Conservation (phyloP, 2,113 vertebrate species). For the Oryzias celebensis region DNA sequence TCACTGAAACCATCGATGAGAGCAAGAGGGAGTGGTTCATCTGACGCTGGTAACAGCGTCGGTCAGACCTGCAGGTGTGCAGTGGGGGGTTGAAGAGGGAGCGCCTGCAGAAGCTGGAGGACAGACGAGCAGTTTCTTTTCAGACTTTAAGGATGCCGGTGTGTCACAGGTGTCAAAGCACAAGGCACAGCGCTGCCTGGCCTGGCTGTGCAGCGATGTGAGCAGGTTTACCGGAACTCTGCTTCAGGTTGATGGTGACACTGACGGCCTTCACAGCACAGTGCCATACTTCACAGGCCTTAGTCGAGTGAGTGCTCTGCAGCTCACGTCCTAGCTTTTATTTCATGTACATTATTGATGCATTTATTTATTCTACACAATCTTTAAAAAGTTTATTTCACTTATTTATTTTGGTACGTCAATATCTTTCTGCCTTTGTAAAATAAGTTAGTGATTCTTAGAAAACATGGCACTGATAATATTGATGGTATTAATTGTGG, state of each 20-base stretch:
- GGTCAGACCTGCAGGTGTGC: too few species aligned
- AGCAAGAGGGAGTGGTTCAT: conserved; percentile 99
- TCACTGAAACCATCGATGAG: conserved; percentile 97
- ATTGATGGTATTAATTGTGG: conserved; percentile 6
- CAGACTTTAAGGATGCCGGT: conserved; percentile 24
- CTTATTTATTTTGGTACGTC: conserved; percentile 13
- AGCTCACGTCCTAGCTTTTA: not conserved
- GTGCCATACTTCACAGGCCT: not conserved
- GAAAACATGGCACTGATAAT: not conserved
- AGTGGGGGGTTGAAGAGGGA: conserved; percentile 48
- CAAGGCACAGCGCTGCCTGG: conserved; percentile 10
- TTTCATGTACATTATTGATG: not conserved
- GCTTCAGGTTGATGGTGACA: not conserved
- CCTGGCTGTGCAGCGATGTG: not conserved
- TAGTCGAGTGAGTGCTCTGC: not conserved
- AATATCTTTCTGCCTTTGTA: conserved; percentile 1
- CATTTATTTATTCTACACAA: conserved; percentile 4
- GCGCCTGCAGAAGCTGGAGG: conserved; percentile 36
- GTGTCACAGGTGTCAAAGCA: conserved; percentile 22
- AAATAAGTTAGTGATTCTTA: not conserved
- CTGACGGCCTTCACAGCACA: not conserved
- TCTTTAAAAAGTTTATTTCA: conserved; percentile 9
- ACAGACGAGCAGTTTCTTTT: conserved; percentile 22
- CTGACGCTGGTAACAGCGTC: conserved; percentile 60
- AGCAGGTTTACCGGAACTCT: not conserved